Evolutionary conservation across 2,113 vertebrate genomes (phyloP).

Genomic region (Macroglossus sobrinus): DNA sequence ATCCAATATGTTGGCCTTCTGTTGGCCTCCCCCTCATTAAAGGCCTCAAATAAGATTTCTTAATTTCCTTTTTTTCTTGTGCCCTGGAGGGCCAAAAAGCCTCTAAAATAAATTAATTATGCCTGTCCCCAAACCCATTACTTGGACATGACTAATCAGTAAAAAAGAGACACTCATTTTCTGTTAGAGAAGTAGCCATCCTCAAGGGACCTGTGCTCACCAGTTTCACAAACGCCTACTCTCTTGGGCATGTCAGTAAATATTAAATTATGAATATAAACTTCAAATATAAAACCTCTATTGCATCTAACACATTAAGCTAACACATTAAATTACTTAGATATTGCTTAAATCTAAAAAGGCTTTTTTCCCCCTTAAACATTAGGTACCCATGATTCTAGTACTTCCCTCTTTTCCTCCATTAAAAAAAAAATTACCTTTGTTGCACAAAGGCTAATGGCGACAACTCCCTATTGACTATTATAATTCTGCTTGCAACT

Average conservation of each 20-base stretch:
- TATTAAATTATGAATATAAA: neutral
- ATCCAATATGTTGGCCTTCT: conserved; percentile 37
- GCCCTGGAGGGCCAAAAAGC: neutral
- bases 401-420: neutral
- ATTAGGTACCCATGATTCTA: neutral
- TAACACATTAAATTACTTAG: neutral
- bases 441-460: neutral
- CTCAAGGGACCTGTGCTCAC: neutral
- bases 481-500: neutral
- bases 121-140: neutral
- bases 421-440: neutral
- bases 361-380: neutral
- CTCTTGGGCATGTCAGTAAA: neutral
- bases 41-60: conserved; percentile 35
- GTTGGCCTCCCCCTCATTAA: neutral
- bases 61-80: conserved; percentile 27
- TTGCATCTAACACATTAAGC: neutral
- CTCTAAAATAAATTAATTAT: conserved; percentile 34
- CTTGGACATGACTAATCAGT: neutral
- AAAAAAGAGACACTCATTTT: neutral
- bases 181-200: neutral
- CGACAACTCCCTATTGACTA: neutral
- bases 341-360: conserved; percentile 4
- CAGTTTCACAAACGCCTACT: neutral
- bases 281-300: conserved; percentile 12